These are phyloP conservation scores for Gibbula magus DNA, from an alignment of 2,888 invertebrate species.

Conservation along the genomic window DNA sequence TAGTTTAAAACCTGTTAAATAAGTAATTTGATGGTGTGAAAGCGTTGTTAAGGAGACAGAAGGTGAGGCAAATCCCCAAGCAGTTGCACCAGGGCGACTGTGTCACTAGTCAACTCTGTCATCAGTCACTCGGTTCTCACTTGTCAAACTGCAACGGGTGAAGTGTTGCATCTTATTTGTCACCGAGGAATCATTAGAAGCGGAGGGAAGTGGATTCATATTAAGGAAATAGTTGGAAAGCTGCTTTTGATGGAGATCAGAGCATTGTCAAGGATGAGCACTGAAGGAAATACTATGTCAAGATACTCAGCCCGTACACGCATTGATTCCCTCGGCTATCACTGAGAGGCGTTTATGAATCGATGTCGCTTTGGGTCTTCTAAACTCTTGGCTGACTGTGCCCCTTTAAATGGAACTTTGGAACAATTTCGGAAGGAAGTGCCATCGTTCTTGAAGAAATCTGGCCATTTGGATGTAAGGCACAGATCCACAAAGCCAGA, in stretches of 20 bases:
- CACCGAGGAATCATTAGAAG: neutral
- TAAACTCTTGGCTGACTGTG: neutral
- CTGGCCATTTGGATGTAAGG: neutral
- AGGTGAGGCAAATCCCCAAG: too few relatives aligned
- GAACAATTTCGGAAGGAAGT: neutral
- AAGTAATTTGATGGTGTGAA: too few relatives aligned
- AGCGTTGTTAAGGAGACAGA: too few relatives aligned
- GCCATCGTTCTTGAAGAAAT: neutral
- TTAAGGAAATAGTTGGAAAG: neutral
- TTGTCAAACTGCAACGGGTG: too few relatives aligned
- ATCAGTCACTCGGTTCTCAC: too few relatives aligned
- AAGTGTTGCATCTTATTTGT: neutral
- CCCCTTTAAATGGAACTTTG: slow-evolving; percentile 8
- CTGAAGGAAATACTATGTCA: slow-evolving; percentile 17
- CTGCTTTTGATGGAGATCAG: slow-evolving; percentile 4
- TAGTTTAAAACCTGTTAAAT: too few relatives aligned
- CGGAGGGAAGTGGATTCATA: neutral
- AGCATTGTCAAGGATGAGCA: neutral
- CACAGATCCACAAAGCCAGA: neutral
- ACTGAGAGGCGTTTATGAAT: slow-evolving; percentile 18
- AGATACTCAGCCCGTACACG: neutral
- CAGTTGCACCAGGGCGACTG: too few relatives aligned
- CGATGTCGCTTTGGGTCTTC: neutral
- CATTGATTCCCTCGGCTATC: neutral
- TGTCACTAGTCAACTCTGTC: too few relatives aligned